These are phyloP conservation scores for Pilophorus perplexus DNA, from an alignment of 2,888 invertebrate genomes.

Conservation along the genomic window DNA sequence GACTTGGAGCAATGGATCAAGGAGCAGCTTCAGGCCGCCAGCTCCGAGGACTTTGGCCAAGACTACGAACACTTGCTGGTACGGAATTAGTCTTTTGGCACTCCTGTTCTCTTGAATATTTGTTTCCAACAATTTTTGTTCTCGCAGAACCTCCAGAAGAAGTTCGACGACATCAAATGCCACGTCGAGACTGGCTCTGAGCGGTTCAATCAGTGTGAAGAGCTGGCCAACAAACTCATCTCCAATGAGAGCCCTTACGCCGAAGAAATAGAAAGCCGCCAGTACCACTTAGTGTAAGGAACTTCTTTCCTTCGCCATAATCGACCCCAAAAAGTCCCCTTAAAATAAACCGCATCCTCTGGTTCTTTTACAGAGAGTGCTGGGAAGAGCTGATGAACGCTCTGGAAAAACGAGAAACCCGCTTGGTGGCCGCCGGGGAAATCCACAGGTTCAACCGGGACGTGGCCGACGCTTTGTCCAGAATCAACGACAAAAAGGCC, in stretches of 20 bases:
- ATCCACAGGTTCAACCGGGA: conserved; percentile 97
- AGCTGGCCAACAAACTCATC: conserved; percentile 82
- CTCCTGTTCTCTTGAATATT: background rate
- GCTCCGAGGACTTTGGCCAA: conserved; percentile 90
- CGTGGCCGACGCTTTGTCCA: conserved; percentile 82
- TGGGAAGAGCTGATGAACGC: conserved; percentile 88
- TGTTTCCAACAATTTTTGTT: background rate
- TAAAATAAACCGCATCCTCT: background rate
- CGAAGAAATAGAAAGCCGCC: conserved; percentile 78
- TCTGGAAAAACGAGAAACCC: conserved; percentile 80
- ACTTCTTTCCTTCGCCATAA: background rate
- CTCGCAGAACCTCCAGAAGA: conserved; percentile 72
- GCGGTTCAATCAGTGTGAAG: conserved; percentile 85
- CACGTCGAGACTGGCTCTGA: conserved; percentile 87
- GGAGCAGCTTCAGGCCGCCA: conserved; percentile 83
- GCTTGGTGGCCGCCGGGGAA: conserved; percentile 90
- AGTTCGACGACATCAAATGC: conserved; percentile 90
- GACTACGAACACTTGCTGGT: conserved; percentile 88
- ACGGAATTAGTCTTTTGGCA: conserved; percentile 45
- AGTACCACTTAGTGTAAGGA: conserved; percentile 78
- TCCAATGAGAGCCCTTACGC: conserved; percentile 82
- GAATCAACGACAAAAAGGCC: conserved; percentile 86
- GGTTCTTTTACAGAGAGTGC: conserved; percentile 59
- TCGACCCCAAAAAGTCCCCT: background rate
- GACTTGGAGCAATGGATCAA: conserved; percentile 91